Base-by-base conservation (phyloP, 2,113 vertebrate genomes). In the Phycodurus eques region DNA sequence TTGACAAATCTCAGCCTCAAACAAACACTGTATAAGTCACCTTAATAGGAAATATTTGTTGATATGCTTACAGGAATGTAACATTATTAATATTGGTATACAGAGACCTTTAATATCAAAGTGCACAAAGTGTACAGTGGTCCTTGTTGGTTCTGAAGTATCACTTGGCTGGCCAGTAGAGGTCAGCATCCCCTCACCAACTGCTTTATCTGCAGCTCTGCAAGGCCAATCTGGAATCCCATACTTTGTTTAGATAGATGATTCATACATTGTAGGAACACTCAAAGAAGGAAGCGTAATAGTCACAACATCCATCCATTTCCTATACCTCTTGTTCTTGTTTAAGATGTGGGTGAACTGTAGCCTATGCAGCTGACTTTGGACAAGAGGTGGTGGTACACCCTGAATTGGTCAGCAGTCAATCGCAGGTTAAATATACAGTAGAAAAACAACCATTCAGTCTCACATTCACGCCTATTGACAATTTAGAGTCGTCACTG, bases 181-280 rank as follows among this genome's bases (percentile, higher is more conserved):
- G 88, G 91, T 79, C 91, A 91, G 89, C 81, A 83, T 81, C 72
- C 31, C 69, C 85, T 82, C 83, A 78, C 15, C 70, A 74, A 31
- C 67, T 14, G 56, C 61, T 47, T 35, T 60, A 12, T 82, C 71
- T 74, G 42, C 27, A 54, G 68, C 46, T 57, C 68, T 78, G 71
- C 72, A 68, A 67, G 39, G 4, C 71, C 64, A 60, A 64, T 82
- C 76, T 80, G 49, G 61, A 84, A 71, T 79, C 60, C 51, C 77
- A 76, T 84, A 69, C 72, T 87, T 84, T 86, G 81, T 86, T 86
- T 68, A 60, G 81, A 74, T 82, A 39, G 88, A 85, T 91, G 80
- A 88, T 89, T 87, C 85, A 84, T 88, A 67, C 69, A 83, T 78
- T 75, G 78, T 77, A 85, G 4, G 76, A 87, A 80, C 80, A 86